These are phyloP conservation scores for Drosophila cardini DNA, from an alignment of 1,140 invertebrate genomes.

Conservation along the genomic window DNA sequence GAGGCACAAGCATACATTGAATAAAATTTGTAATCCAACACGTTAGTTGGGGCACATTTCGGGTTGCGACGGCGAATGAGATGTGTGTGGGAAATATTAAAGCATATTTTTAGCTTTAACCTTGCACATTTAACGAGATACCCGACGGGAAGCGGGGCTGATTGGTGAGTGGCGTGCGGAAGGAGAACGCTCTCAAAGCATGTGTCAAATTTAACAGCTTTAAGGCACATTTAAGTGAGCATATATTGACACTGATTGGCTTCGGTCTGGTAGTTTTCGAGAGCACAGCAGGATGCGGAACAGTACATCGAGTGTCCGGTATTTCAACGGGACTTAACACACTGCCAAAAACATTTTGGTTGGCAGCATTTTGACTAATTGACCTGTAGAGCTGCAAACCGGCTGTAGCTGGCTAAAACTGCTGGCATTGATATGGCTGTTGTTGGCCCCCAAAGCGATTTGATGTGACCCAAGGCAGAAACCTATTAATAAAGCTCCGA, in stretches of 20 bases:
- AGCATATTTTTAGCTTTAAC: constrained; percentile 69
- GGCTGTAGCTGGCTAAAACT: constrained; percentile 44
- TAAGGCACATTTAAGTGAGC: constrained; percentile 65
- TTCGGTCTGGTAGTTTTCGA: constrained; percentile 37
- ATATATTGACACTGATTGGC: constrained; percentile 61
- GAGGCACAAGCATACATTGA: constrained; percentile 32
- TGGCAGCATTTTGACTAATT: constrained; percentile 68
- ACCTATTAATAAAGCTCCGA: constrained; percentile 73
- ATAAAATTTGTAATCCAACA: constrained; percentile 57
- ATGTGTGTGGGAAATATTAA: constrained; percentile 43
- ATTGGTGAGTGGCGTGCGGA: neutral
- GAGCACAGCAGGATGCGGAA: constrained; percentile 2
- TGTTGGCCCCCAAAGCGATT: constrained; percentile 24
- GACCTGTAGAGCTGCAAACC: constrained; percentile 56
- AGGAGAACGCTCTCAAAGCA: neutral
- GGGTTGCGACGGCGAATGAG: neutral
- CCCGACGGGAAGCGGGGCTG: neutral
- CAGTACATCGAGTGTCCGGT: neutral
- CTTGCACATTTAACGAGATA: constrained; percentile 51
- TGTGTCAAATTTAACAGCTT: constrained; percentile 56
- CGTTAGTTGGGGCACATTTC: neutral
- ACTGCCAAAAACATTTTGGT: constrained; percentile 20
- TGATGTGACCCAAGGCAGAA: constrained; percentile 56
- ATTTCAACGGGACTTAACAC: neutral
- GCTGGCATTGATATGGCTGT: constrained; percentile 48